phyloP scores from a whole-genome alignment of 2,113 vertebrate species.

The Ammodytes marinus region DNA sequence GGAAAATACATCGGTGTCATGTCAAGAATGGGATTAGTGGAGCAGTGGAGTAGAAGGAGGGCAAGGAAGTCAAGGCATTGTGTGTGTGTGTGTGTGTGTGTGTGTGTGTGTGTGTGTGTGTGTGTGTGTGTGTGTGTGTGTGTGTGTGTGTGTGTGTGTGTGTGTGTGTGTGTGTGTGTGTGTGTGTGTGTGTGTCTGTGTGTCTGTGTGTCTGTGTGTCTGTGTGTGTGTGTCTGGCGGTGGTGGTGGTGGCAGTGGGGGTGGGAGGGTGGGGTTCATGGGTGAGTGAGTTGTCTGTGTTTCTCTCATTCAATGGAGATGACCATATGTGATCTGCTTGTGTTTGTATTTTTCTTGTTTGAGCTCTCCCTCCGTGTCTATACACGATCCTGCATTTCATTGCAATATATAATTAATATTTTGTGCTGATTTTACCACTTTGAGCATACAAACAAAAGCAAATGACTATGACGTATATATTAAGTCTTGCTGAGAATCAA shows the following conservation, averaged over 20 bases:
- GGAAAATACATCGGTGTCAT: conserved; percentile 68
- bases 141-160: neutral
- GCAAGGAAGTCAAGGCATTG: conserved; percentile 43
- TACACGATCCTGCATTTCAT: neutral
- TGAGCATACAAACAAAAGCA: neutral
- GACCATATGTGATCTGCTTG: conserved; percentile 54
- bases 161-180: too few relatives aligned
- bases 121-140: conserved; percentile 12
- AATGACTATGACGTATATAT: neutral
- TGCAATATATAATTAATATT: neutral
- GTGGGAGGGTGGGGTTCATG: conserved; percentile 7
- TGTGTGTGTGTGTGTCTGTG: too few relatives aligned
- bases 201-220: too few relatives aligned
- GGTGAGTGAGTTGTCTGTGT: conserved; percentile 55
- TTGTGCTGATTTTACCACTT: neutral
- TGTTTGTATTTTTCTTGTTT: conserved; percentile 12
- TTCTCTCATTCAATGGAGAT: conserved; percentile 42
- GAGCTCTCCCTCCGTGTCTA: neutral
- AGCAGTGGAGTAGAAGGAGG: conserved; percentile 76
- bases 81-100: conserved; percentile 18
- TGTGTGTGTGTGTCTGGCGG: neutral
- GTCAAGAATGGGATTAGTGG: conserved; percentile 73
- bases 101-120: conserved; percentile 23
- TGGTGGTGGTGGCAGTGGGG: neutral
- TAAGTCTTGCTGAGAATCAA: neutral